These are phyloP conservation scores for Thryonomys swinderianus DNA, from an alignment of 2,113 vertebrate genomes.

Conservation along the genomic window DNA sequence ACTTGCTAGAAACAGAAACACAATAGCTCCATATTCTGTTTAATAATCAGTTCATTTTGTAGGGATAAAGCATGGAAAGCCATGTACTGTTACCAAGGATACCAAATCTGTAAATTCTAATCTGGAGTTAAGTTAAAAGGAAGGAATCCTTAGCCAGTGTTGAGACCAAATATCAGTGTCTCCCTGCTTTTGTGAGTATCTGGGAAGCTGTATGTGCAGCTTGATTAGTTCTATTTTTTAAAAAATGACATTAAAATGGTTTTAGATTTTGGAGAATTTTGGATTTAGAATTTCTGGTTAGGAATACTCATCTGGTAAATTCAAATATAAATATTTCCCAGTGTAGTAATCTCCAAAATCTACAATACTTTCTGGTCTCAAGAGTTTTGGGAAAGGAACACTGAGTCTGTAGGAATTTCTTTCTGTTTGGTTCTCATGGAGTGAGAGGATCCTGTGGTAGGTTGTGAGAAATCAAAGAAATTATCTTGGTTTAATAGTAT, in stretches of 20 bases:
- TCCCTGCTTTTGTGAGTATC: neutral
- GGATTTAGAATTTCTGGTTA: neutral
- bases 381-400: neutral
- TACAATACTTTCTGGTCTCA: neutral
- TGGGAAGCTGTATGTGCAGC: neutral
- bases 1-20: slow-evolving; percentile 27
- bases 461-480: neutral
- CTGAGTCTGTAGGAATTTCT: neutral
- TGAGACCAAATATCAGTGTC: neutral
- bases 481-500: neutral
- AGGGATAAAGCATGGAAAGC: neutral
- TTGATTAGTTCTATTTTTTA: neutral
- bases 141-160: neutral
- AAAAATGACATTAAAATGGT: neutral
- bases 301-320: neutral
- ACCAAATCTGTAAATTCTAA: neutral
- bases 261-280: neutral
- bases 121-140: neutral
- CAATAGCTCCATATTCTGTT: neutral
- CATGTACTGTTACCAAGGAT: neutral
- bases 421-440: neutral
- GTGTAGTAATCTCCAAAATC: neutral
- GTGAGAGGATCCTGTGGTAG: neutral
- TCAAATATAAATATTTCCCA: neutral
- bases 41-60: neutral